Conservation (phyloP, 1,140 invertebrate species). For the Drosophila persimilis region DNA sequence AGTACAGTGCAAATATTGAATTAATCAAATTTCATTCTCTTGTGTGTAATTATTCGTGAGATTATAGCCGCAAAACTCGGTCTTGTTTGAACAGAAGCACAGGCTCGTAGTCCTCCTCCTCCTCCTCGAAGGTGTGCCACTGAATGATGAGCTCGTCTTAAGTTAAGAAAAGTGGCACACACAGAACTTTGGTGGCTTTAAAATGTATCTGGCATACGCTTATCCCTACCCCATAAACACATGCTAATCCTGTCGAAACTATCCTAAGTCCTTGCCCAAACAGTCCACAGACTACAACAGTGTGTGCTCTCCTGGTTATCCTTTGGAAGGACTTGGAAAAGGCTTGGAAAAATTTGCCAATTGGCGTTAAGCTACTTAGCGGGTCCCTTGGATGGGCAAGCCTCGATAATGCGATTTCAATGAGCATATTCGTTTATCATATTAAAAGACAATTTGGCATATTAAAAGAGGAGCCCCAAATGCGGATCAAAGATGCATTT, state of each 20-base stretch:
- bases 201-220: too few species aligned
- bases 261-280: conserved; percentile 37
- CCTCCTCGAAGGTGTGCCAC: too few species aligned
- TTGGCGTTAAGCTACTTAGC: conserved; percentile 54
- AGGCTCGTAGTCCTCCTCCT: too few species aligned
- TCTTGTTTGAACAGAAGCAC: conserved; percentile 31
- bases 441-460: conserved; percentile 74
- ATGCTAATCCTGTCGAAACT: conserved; percentile 38
- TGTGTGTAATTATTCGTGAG: conserved; percentile 62
- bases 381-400: conserved; percentile 4
- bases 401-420: conserved; percentile 67
- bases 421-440: conserved; percentile 72
- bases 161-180: too few species aligned
- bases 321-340: conserved; percentile 4
- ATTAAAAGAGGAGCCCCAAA: conserved; percentile 37
- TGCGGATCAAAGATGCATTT: conserved; percentile 38
- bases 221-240: conserved; percentile 23
- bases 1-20: conserved; percentile 62
- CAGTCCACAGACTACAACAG: neutral
- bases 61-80: conserved; percentile 43
- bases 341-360: conserved; percentile 36
- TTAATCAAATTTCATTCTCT: conserved; percentile 71
- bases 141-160: too few species aligned
- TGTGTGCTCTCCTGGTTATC: neutral
- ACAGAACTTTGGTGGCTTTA: too few species aligned